These are phyloP conservation scores for Bombus terrestris DNA, from an alignment of 1,140 invertebrate species.

Conservation along the genomic window DNA sequence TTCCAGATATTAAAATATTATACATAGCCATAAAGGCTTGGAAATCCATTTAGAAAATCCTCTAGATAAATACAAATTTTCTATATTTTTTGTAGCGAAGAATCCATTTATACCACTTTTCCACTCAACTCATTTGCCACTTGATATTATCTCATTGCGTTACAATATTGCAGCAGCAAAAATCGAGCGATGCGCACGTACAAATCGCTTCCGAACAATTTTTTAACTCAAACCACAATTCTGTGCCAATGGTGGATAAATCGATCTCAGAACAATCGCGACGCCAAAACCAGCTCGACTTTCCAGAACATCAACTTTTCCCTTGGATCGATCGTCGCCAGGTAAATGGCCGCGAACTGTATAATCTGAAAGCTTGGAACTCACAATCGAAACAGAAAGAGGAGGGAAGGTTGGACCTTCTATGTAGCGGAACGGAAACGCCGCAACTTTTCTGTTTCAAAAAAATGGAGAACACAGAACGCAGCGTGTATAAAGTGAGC, in stretches of 20 bases:
- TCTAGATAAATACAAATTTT: not conserved
- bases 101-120: not conserved
- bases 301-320: not conserved
- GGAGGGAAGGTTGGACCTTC: no score
- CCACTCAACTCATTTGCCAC: not conserved
- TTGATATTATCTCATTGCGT: not conserved
- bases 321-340: constrained; percentile 8
- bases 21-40: not conserved
- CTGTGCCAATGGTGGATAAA: not conserved
- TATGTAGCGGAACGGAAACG: not conserved
- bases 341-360: constrained; percentile 11
- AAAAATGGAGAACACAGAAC: not conserved
- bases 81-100: not conserved
- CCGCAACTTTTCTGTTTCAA: not conserved
- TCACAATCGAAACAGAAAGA: not conserved
- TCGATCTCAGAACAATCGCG: not conserved
- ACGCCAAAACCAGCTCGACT: not conserved
- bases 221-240: not conserved
- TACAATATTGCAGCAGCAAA: not conserved
- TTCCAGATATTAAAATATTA: not conserved
- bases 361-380: not conserved
- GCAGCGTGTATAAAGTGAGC: not conserved
- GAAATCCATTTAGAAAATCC: not conserved
- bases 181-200: not conserved
- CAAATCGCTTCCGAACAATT: not conserved